Evolutionary conservation across 2,888 invertebrate genomes (phyloP).

Genomic region (Plagiodera versicolora): DNA sequence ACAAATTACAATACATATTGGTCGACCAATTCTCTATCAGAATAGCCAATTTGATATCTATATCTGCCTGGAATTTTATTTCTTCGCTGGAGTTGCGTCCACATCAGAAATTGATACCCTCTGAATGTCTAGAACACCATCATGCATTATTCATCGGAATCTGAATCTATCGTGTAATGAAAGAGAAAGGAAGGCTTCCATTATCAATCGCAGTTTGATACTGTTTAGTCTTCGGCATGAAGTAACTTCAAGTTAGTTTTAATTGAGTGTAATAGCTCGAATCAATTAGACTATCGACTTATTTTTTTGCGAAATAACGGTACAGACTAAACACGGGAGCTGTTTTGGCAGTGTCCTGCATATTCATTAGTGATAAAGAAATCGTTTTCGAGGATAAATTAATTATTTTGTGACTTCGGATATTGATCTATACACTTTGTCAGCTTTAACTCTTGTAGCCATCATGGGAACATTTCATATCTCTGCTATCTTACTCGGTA

Average conservation of each 20-base stretch:
- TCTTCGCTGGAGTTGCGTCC: conserved; percentile 23
- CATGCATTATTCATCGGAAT: neutral
- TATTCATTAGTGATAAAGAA: neutral
- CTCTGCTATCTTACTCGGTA: neutral
- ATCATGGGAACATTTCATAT: conserved; percentile 1
- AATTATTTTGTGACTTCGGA: neutral
- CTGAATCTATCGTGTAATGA: neutral
- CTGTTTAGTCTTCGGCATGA: neutral
- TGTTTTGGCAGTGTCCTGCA: neutral
- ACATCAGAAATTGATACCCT: conserved; percentile 15
- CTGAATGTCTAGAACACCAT: neutral
- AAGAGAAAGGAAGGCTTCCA: neutral
- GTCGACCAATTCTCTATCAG: conserved; percentile 38
- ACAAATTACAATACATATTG: conserved; percentile 49
- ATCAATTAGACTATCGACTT: neutral
- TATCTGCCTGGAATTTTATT: conserved; percentile 32
- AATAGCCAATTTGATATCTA: conserved; percentile 47
- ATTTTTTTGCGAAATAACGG: neutral
- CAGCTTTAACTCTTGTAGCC: neutral
- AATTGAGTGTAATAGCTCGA: too few relatives aligned
- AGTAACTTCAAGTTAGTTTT: neutral
- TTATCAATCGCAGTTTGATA: neutral
- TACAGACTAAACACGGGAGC: neutral
- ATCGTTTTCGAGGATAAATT: neutral
- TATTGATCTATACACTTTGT: neutral